Percentiles rank a stretch among this genome's conserved stretches.
phyloP scores from a whole-genome alignment of 2,888 invertebrate genomes.

The Xestoiulus laeticollis region DNA sequence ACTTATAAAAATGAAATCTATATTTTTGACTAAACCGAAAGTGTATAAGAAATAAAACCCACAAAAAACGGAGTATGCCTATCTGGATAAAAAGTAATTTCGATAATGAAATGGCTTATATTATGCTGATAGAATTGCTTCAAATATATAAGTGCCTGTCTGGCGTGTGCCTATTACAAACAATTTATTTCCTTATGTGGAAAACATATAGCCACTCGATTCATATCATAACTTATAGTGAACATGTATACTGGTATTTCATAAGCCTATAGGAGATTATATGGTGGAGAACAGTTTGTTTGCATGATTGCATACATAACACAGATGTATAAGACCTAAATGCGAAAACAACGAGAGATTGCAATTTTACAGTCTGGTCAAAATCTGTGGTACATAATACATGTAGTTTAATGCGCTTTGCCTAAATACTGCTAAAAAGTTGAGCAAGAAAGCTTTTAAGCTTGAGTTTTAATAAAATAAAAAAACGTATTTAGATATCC shows the following conservation, averaged over 20 bases:
- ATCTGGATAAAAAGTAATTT: constrained; percentile 24
- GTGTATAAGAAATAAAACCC: neutral
- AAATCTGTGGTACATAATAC: neutral
- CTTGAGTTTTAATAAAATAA: neutral
- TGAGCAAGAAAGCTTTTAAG: neutral
- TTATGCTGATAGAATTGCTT: constrained; percentile 41
- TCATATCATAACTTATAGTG: constrained; percentile 18
- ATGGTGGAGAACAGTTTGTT: neutral
- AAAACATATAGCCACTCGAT: constrained; percentile 21
- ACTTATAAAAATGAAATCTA: constrained; percentile 36
- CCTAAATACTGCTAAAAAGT: neutral
- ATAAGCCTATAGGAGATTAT: neutral
- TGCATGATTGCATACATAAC: constrained; percentile 21
- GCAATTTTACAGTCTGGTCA: neutral
- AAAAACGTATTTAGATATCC: neutral
- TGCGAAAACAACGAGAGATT: neutral
- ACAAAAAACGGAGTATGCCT: neutral
- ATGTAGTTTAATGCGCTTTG: neutral
- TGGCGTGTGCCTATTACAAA: constrained; percentile 35
- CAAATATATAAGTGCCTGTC: constrained; percentile 14
- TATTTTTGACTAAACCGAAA: neutral
- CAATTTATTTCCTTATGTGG: constrained; percentile 27
- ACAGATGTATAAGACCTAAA: neutral
- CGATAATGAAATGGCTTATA: constrained; percentile 30
- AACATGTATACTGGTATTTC: neutral